Conservation (phyloP, 2,888 invertebrate genomes). For the Laspeyria flexula region DNA sequence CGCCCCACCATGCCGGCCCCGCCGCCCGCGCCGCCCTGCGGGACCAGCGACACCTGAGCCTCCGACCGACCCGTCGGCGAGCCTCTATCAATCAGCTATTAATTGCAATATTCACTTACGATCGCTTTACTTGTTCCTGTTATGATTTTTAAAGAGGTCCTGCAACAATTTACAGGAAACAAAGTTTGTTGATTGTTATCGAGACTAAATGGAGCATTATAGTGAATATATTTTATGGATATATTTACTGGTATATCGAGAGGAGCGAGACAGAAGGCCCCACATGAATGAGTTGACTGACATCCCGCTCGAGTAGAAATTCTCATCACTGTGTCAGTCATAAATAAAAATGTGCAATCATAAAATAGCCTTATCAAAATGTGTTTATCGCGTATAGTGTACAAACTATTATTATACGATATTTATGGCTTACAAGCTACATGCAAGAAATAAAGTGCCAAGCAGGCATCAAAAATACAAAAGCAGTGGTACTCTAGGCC, state of each 20-base stretch:
- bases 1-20: slow-evolving; percentile 45
- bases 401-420: slow-evolving; percentile 17
- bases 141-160: slow-evolving; percentile 62
- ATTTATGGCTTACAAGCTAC: slow-evolving; percentile 18
- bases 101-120: slow-evolving; percentile 55
- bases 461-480: background rate
- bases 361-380: slow-evolving; percentile 41
- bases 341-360: slow-evolving; percentile 24
- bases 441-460: slow-evolving; percentile 5
- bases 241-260: background rate
- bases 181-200: slow-evolving; percentile 14
- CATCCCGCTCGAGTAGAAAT: slow-evolving; percentile 9
- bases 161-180: slow-evolving; percentile 64
- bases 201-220: background rate
- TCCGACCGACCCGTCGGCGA: background rate
- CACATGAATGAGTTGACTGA: background rate
- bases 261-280: background rate
- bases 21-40: slow-evolving; percentile 24
- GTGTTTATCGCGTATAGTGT: slow-evolving; percentile 30
- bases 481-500: too few species aligned
- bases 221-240: background rate
- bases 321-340: slow-evolving; percentile 14
- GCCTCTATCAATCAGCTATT: slow-evolving; percentile 12
- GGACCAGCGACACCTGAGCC: background rate
- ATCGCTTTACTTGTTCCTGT: slow-evolving; percentile 50